Evolutionary conservation across 2,888 invertebrate genomes (phyloP).

Genomic region (Amiota minor): DNA sequence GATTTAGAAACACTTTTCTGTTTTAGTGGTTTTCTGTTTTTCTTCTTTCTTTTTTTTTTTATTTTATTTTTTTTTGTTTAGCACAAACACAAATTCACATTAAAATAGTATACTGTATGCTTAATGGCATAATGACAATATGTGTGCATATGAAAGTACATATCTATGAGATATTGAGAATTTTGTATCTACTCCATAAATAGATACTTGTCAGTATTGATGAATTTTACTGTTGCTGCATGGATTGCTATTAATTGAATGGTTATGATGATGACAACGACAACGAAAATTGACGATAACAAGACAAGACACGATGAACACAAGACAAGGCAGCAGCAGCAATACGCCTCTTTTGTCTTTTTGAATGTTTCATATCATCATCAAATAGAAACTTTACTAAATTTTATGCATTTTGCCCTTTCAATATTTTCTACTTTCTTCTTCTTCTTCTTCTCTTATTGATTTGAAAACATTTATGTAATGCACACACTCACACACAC

Average conservation of each 20-base stretch:
- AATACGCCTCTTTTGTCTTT: neutral
- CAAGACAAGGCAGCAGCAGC: too few species aligned
- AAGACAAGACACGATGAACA: too few species aligned
- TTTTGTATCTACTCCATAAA: too few species aligned
- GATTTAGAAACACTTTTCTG: constrained; percentile 16
- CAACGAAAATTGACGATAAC: too few species aligned
- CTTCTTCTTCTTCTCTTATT: neutral
- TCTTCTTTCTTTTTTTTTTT: constrained; percentile 16
- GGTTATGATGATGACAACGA: constrained; percentile 4
- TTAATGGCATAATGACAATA: neutral
- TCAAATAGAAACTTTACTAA: constrained; percentile 4
- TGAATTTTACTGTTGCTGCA: constrained; percentile 13
- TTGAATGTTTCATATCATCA: neutral
- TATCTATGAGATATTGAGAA: neutral
- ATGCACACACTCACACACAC: too few species aligned
- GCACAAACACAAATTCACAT: constrained; percentile 31
- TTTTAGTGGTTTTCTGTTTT: too few species aligned
- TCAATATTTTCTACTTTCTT: constrained; percentile 17
- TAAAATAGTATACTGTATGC: neutral
- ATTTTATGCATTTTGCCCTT: constrained; percentile 16
- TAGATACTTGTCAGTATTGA: too few species aligned
- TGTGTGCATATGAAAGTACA: constrained; percentile 18
- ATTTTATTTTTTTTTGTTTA: constrained; percentile 7
- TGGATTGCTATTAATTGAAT: constrained; percentile 24
- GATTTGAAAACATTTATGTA: too few species aligned